A percentile compares a stretch with the other conserved stretches of the same genome.
These are phyloP conservation scores for Marasmarcha lunaedactyla DNA, from an alignment of 2,888 invertebrate species.

Conservation along the genomic window DNA sequence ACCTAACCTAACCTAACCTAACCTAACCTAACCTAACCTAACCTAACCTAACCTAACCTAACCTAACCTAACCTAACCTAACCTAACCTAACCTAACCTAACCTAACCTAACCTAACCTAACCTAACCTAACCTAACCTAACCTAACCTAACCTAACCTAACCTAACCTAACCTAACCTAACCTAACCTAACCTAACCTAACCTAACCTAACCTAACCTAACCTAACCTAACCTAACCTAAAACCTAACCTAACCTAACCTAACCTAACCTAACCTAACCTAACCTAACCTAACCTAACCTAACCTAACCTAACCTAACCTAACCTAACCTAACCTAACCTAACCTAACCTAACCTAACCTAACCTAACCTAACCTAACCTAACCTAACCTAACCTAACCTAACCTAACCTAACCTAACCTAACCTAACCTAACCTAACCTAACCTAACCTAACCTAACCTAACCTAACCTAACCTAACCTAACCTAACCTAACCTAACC, in stretches of 20 bases:
- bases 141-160: constrained; percentile 15
- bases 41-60: constrained; percentile 8
- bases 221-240: constrained; percentile 12
- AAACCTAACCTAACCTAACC: constrained; percentile 12
- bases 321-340: constrained; percentile 7
- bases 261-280: constrained; percentile 13
- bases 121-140: constrained; percentile 14
- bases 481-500: constrained; percentile 8
- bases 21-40: constrained; percentile 16
- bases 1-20: constrained; percentile 12
- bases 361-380: constrained; percentile 13
- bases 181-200: constrained; percentile 13
- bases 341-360: constrained; percentile 9
- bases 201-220: constrained; percentile 10
- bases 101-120: constrained; percentile 12
- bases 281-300: constrained; percentile 12
- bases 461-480: constrained; percentile 9
- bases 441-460: constrained; percentile 14
- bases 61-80: constrained; percentile 15
- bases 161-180: constrained; percentile 15
- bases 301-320: constrained; percentile 9
- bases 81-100: constrained; percentile 13
- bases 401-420: constrained; percentile 15
- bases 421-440: constrained; percentile 15
- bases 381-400: constrained; percentile 15